Evolutionary conservation across 2,797 vertebrate species (phyloP).

Genomic region (Typhlichthys eigenmanni): DNA sequence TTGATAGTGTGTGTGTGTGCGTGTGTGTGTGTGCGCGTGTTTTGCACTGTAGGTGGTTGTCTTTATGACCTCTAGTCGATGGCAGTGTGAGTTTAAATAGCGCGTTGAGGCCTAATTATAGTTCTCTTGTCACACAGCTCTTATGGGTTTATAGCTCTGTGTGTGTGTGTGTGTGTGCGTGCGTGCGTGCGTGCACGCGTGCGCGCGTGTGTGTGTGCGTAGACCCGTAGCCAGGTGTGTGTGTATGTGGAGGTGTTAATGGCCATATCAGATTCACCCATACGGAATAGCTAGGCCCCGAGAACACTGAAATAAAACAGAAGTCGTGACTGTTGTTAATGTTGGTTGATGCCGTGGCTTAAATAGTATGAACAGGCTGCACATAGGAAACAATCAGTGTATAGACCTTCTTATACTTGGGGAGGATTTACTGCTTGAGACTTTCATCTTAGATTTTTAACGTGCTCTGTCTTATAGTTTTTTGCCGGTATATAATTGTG

Average conservation of each 20-base stretch:
- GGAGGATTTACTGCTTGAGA: no score
- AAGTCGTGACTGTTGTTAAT: constrained; percentile 31
- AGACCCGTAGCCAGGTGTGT: constrained; percentile 39
- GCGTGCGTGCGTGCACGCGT: constrained; percentile 17
- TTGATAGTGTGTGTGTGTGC: constrained; percentile 8
- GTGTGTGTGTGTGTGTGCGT: constrained; percentile 34
- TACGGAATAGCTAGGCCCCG: constrained; percentile 47
- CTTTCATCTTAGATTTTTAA: no score
- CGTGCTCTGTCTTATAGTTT: no score
- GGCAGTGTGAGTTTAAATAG: constrained; percentile 74
- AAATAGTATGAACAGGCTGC: not conserved
- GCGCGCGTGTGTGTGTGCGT: constrained; percentile 28
- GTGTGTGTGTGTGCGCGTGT: constrained; percentile 28
- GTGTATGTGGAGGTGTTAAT: constrained; percentile 60
- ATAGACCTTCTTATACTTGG: no score
- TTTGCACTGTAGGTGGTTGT: constrained; percentile 66
- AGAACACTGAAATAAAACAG: constrained; percentile 52
- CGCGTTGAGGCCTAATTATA: constrained; percentile 77
- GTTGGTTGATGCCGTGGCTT: constrained; percentile 7
- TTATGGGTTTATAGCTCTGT: constrained; percentile 57
- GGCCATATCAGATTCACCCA: constrained; percentile 67
- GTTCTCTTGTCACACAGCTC: constrained; percentile 59
- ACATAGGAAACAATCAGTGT: not conserved
- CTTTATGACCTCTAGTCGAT: constrained; percentile 71
- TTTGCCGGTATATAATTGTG: no score